Evolutionary conservation across 2,888 invertebrate species (phyloP), one percentile per base, ranked within the genome.

Genomic region (Cryptus armator): DNA sequence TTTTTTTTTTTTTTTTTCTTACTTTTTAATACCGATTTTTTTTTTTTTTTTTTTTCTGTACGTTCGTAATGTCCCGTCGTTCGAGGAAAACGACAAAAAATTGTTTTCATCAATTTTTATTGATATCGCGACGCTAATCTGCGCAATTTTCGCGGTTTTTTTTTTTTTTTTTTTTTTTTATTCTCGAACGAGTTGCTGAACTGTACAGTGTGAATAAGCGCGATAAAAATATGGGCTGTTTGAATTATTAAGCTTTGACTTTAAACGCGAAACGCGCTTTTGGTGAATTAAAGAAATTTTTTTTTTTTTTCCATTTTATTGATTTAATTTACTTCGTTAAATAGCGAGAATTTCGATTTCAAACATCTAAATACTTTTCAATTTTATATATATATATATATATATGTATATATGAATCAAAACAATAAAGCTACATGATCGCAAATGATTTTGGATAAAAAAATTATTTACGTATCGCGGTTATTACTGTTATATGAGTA

Each of bases 401-500:
- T 24, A 24, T 24, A 24, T 24, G 24, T 24, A 24, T 24, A 24
- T 4, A 56, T 24, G 24, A 56, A 24, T 12, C 74, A 76, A 29
- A 32, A 83, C n/a, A 37, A 82, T 32, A 64, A 32, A 62, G 29
- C 62, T 62, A 62, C 32, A 7, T 62, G 59, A 29, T 24, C 43
- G 56, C 44, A 83, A 82, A 72, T 80, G 72, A 75, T 64, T 76
- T 71, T 53, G 48, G 80, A 59, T 70, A 72, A 43, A 78, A 64
- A 84, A 86, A 76, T 74, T 62, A 6, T 56, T 70, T 51, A 29
- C 59, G 43, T 66, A 53, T 16, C 43, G 14, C 83, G 51, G 51
- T 66, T 53, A 72, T 75, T 64, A 76, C 80, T 79, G 16, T 46
- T 67, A 70, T 7, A 37, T 24, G 64, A 43, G 44, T n/a, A 29